phyloP scores from a whole-genome alignment of 2,888 invertebrate genomes.

The Tenodera sinensis region DNA sequence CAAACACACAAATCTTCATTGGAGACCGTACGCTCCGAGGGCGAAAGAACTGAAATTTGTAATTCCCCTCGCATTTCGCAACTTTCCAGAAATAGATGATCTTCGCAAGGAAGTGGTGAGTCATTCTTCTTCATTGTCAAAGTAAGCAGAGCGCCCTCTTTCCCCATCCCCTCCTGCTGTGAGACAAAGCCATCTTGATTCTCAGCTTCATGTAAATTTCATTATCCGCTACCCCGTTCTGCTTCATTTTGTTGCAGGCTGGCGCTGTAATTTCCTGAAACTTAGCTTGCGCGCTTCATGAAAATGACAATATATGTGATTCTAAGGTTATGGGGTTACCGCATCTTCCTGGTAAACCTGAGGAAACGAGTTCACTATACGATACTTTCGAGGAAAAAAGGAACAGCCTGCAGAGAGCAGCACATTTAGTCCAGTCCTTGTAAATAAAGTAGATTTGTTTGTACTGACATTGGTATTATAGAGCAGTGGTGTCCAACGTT shows the following conservation, averaged over 20 bases:
- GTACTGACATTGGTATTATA: no score
- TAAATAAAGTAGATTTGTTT: background rate
- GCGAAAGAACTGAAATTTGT: background rate
- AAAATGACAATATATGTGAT: constrained; percentile 26
- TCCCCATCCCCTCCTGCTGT: background rate
- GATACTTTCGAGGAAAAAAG: background rate
- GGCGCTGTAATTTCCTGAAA: constrained; percentile 24
- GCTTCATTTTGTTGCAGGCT: background rate
- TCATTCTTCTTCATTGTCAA: background rate
- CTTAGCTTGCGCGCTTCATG: constrained; percentile 18
- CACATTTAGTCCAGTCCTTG: background rate
- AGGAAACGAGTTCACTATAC: background rate
- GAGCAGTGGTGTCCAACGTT: no score
- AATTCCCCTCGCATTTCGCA: background rate
- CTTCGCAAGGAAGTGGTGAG: background rate
- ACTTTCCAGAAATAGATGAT: background rate
- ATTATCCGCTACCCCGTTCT: constrained; percentile 8
- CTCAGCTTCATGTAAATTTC: constrained; percentile 26
- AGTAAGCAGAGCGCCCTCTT: background rate
- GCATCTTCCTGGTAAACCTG: background rate
- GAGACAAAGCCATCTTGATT: constrained; percentile 24
- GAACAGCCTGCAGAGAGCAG: background rate
- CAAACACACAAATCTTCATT: background rate
- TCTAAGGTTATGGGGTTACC: background rate
- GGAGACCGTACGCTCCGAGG: background rate